Evolutionary conservation across 2,888 invertebrate genomes (phyloP).

Genomic region (Villa cingulata): DNA sequence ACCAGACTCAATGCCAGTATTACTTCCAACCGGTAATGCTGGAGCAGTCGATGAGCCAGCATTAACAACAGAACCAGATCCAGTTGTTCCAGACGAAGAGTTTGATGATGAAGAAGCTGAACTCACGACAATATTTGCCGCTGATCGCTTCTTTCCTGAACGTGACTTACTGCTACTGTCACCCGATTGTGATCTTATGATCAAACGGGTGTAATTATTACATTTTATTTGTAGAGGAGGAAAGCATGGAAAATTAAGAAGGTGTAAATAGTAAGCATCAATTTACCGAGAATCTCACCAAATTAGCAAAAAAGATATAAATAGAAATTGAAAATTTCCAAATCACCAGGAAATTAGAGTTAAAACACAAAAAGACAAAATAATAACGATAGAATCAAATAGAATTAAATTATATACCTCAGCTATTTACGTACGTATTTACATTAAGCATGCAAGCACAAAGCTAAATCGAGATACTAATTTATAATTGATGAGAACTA

Average conservation of each 20-base stretch:
- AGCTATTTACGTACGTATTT: too few relatives aligned
- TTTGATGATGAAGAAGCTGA: conserved; percentile 13
- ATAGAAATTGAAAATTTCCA: too few relatives aligned
- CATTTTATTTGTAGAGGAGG: conserved; percentile 9
- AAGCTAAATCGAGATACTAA: too few relatives aligned
- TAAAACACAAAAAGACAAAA: too few relatives aligned
- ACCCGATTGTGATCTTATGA: conserved; percentile 19
- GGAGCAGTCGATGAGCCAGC: conserved; percentile 17
- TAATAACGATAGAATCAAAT: too few relatives aligned
- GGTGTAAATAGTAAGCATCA: conserved; percentile 9
- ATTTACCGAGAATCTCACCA: conserved; percentile 1
- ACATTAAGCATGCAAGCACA: background rate
- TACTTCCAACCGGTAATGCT: conserved; percentile 11
- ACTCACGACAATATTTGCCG: conserved; percentile 16
- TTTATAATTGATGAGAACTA: too few relatives aligned
- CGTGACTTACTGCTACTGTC: conserved; percentile 23
- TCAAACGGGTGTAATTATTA: background rate
- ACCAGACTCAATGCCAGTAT: conserved; percentile 4
- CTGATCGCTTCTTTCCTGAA: conserved; percentile 33
- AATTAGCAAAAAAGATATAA: too few relatives aligned
- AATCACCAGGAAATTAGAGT: too few relatives aligned
- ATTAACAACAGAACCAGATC: conserved; percentile 9
- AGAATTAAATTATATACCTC: too few relatives aligned
- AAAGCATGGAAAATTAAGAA: conserved; percentile 17
- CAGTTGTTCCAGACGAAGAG: conserved; percentile 16